A percentile compares a stretch with the other conserved stretches of the same genome.
Evolutionary conservation across 2,113 vertebrate genomes (phyloP).

Genomic region (Calidris pygmaea): DNA sequence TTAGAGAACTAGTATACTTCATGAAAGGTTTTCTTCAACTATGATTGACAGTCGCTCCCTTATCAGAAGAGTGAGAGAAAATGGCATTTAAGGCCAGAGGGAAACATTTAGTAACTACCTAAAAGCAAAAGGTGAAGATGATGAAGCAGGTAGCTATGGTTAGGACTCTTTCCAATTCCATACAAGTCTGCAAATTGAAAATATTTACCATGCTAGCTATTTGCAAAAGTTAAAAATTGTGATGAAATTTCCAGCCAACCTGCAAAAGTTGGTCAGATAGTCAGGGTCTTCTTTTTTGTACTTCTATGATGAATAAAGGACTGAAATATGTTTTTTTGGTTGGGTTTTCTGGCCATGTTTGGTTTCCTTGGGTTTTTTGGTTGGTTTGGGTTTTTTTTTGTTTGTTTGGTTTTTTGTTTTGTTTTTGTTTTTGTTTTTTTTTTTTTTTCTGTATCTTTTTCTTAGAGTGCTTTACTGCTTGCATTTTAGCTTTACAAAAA

Average conservation of each 20-base stretch:
- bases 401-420: no score
- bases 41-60: neutral
- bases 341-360: no score
- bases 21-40: neutral
- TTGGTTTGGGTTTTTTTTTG: no score
- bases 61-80: neutral
- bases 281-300: fast-evolving
- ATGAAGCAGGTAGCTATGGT: neutral
- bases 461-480: neutral
- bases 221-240: neutral
- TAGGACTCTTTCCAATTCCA: neutral
- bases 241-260: neutral
- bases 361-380: neutral
- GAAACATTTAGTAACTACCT: neutral
- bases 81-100: neutral
- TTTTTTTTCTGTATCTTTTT: neutral
- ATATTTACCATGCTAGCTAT: neutral
- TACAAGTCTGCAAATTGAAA: neutral
- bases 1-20: neutral
- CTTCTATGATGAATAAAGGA: neutral
- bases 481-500: neutral
- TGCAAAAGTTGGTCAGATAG: neutral
- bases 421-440: neutral
- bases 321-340: neutral
- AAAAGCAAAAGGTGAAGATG: neutral